Conservation (phyloP, 2,888 invertebrate genomes). For the Dynastes tityus region DNA sequence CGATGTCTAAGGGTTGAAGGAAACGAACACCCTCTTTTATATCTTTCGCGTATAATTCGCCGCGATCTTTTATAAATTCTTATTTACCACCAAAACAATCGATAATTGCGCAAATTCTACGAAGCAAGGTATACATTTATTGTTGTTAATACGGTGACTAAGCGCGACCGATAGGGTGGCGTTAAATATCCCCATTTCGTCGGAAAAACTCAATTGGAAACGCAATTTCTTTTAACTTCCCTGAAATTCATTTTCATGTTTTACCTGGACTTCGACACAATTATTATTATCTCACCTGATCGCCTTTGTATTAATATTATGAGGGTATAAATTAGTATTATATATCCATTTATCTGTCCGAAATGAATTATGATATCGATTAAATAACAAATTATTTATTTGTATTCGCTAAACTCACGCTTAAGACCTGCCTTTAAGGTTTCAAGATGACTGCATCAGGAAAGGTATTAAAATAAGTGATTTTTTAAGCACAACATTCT, state of each 20-base stretch:
- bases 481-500: no score
- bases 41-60: conserved; percentile 4
- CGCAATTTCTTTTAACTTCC: conserved; percentile 29
- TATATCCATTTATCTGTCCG: conserved; percentile 13
- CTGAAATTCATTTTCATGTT: conserved; percentile 23
- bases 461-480: no score
- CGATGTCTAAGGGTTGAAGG: conserved; percentile 18
- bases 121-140: conserved; percentile 54
- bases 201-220: conserved; percentile 25
- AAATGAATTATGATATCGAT: conserved; percentile 15
- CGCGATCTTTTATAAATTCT: conserved; percentile 53
- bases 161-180: conserved; percentile 37
- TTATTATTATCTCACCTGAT: conserved; percentile 16
- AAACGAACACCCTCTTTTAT: neutral
- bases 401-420: neutral
- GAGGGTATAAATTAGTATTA: conserved; percentile 12
- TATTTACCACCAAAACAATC: conserved; percentile 61
- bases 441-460: neutral
- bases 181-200: conserved; percentile 43
- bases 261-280: conserved; percentile 5
- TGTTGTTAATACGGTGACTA: conserved; percentile 43
- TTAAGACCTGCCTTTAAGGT: neutral
- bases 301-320: neutral
- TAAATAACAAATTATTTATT: conserved; percentile 8
- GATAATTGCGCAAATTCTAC: conserved; percentile 60